These are phyloP conservation scores for Montipora efflorescens DNA, from an alignment of 64 coral and sea anemone species.

Conservation along the genomic window DNA sequence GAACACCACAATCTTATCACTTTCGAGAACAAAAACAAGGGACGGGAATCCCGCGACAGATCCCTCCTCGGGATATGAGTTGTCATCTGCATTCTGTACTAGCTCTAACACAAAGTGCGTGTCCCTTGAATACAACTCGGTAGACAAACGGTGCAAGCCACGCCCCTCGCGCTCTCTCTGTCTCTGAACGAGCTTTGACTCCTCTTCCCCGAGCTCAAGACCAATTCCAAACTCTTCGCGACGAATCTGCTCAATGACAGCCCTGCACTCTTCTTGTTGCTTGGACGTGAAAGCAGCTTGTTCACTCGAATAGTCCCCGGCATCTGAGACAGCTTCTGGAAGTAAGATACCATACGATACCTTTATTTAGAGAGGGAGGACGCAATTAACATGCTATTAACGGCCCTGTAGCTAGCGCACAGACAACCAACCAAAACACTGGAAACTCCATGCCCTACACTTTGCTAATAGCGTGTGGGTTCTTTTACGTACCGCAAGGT, in stretches of 20 bases:
- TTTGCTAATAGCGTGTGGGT: too few species aligned
- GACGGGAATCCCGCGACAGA: slow-evolving; percentile 42
- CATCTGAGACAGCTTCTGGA: not conserved
- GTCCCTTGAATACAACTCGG: slow-evolving; percentile 89
- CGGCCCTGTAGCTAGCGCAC: too few species aligned
- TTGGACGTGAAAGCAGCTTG: not conserved
- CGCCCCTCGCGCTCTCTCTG: slow-evolving; percentile 89
- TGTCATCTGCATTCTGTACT: slow-evolving; percentile 96
- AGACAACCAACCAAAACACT: too few species aligned
- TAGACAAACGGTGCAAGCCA: slow-evolving; percentile 83
- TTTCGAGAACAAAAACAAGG: slow-evolving; percentile 76
- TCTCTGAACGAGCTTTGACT: slow-evolving; percentile 78
- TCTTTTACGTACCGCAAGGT: too few species aligned
- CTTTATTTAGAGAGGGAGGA: too few species aligned
- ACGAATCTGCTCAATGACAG: slow-evolving; percentile 87
- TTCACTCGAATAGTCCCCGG: not conserved
- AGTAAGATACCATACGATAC: not conserved
- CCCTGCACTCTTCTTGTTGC: slow-evolving; percentile 59
- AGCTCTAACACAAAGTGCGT: slow-evolving; percentile 94
- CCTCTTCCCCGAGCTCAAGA: slow-evolving; percentile 75
- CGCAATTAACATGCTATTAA: too few species aligned
- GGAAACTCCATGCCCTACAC: too few species aligned
- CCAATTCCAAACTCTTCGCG: slow-evolving; percentile 95
- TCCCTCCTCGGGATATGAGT: slow-evolving; percentile 53
- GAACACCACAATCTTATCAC: slow-evolving; percentile 69